Base-by-base conservation (phyloP, 1,140 invertebrate genomes). In the Parasteatoda tepidariorum region DNA sequence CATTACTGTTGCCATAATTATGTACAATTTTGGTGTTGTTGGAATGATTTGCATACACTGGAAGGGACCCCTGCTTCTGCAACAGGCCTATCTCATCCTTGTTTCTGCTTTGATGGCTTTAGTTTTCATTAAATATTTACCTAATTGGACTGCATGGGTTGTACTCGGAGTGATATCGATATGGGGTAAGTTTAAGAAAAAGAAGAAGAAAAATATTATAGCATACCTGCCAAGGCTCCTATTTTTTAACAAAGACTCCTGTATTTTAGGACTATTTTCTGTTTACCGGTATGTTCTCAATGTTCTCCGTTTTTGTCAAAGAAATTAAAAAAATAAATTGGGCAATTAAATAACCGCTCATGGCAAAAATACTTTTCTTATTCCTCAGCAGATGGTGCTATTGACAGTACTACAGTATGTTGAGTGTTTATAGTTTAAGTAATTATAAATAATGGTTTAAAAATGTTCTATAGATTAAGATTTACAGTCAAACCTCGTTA, bases 11-110 rank as follows among this genome's bases (percentile, higher is more conserved):
- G 87, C 92, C 0, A 90, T 99, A 84, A 90, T 95, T n/a, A 94
- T 99, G 91, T 99, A 97, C 97, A 99, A 99, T 90, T 98, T 99
- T 91, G 98, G 97, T 74, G 94, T 97, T 9, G 93, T 98, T 84
- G 98, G 98, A 31, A 98, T 99, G 96, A 94, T 99, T 84, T 95
- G 95, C 85, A 99, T 99, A 83, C 98, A 99, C 89, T 99, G 97
- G 97, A 96, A 97, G 86, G 98, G 97, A 2, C 98, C 98, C 0
- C 90, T 99, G 57, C 89, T 94, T 18, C 89, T 99, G 28, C 98
- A 99, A 88, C 98, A 99, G 87, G 96, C 94, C 5, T 99, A 99
- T 90, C 92, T 99, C 0, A 99, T 99, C 86, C 95, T 98, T 86
- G 94, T 99, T 76, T 97, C 97, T 22, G 97, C 98, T 0, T 90